These are phyloP conservation scores for Saccostrea echinata DNA, from an alignment of 1,140 invertebrate genomes.

Conservation along the genomic window DNA sequence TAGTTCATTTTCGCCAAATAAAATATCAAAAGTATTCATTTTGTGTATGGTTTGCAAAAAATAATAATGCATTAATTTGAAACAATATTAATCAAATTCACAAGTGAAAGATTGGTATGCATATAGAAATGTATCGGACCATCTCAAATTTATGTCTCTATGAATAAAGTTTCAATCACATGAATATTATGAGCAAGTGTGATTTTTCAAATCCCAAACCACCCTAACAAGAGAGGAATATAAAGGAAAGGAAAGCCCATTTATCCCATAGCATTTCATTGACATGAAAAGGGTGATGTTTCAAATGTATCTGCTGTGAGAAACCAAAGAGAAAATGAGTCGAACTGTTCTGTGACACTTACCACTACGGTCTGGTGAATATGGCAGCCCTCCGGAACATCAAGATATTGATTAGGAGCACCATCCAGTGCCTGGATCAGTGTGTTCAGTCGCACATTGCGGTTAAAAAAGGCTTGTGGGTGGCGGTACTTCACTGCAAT, in stretches of 20 bases:
- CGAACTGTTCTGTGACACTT: slow-evolving; percentile 12
- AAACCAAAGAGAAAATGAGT: background rate
- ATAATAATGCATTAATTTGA: background rate
- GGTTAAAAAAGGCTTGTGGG: slow-evolving; percentile 76
- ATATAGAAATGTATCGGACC: background rate
- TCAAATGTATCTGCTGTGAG: background rate
- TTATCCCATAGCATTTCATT: too few species aligned
- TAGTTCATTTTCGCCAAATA: background rate
- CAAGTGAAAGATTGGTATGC: background rate
- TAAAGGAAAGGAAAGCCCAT: too few species aligned
- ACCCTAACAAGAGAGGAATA: too few species aligned
- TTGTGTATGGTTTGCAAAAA: background rate
- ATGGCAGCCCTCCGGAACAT: slow-evolving; percentile 77
- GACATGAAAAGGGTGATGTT: background rate
- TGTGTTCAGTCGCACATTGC: slow-evolving; percentile 73
- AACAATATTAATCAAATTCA: slow-evolving; percentile 31
- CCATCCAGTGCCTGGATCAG: slow-evolving; percentile 76
- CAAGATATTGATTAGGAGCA: slow-evolving; percentile 72
- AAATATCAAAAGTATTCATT: background rate
- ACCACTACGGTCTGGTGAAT: slow-evolving; percentile 78
- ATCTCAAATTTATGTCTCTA: background rate
- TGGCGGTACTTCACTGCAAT: slow-evolving; percentile 77
- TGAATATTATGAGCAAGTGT: too few species aligned
- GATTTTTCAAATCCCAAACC: too few species aligned
- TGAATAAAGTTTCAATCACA: too few species aligned